Conservation (phyloP, 2,888 invertebrate genomes). For the Heliothis peltigera region DNA sequence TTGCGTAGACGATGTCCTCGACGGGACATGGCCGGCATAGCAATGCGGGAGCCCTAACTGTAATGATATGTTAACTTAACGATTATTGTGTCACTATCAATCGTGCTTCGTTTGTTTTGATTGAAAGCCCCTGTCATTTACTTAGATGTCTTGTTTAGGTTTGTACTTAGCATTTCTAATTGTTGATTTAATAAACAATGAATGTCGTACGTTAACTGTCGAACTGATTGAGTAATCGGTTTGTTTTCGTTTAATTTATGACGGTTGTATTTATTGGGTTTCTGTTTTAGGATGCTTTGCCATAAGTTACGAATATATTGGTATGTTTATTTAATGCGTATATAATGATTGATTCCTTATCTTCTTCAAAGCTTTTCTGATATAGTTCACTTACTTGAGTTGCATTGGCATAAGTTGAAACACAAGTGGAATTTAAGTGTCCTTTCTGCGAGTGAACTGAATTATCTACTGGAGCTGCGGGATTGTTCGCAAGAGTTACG, state of each 20-base stretch:
- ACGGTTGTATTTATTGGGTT: not conserved
- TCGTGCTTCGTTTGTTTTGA: conserved; percentile 55
- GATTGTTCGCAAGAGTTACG: no score
- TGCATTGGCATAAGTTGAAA: not conserved
- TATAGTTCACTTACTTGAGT: no score
- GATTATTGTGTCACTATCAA: conserved; percentile 58
- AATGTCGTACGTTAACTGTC: conserved; percentile 25
- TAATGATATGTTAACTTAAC: conserved; percentile 62
- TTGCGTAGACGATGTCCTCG: conserved; percentile 64
- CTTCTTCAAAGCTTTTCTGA: no score
- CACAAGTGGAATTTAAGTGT: not conserved
- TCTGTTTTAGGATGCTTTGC: not conserved
- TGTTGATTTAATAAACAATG: conserved; percentile 41
- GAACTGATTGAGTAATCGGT: conserved; percentile 27
- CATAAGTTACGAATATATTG: not conserved
- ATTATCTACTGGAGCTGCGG: no score
- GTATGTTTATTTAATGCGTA: not conserved
- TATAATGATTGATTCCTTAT: not conserved
- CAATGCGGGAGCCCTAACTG: conserved; percentile 56
- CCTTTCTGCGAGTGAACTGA: not conserved
- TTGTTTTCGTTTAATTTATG: conserved; percentile 1
- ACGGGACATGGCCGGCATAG: conserved; percentile 53
- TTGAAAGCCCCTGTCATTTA: conserved; percentile 58
- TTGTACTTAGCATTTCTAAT: conserved; percentile 50
- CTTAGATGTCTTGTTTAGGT: conserved; percentile 43